Conservation (phyloP, 64 coral and sea anemone genomes). For the Porites australiensis region DNA sequence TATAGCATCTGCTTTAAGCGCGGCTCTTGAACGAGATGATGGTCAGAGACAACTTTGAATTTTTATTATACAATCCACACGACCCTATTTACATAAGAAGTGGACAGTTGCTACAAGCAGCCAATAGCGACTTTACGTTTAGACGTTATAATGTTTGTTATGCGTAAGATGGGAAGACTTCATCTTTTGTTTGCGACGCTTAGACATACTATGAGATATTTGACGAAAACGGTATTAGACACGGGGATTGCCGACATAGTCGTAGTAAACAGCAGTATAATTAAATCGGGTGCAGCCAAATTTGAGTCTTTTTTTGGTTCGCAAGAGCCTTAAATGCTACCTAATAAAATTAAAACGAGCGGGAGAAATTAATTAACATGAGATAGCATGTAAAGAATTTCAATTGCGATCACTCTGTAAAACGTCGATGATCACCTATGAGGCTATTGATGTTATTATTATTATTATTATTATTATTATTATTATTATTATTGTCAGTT, state of each 20-base stretch:
- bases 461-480: no score
- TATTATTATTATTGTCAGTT: no score
- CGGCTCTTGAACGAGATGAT: background rate
- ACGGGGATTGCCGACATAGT: background rate
- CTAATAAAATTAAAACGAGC: no score
- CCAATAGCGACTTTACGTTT: background rate
- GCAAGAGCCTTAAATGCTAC: no score
- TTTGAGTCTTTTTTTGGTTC: no score
- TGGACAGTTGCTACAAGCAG: conserved; percentile 22
- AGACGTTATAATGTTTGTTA: conserved; percentile 12
- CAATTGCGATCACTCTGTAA: no score
- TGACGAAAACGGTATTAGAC: background rate
- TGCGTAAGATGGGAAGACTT: conserved; percentile 12
- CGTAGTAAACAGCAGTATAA: no score
- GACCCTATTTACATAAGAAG: conserved; percentile 55
- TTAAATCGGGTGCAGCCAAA: no score
- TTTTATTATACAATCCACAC: conserved; percentile 4
- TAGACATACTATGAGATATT: background rate
- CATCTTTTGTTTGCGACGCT: background rate
- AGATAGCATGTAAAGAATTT: no score
- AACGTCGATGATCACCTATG: no score
- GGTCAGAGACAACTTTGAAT: background rate
- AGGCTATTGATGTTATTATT: no score
- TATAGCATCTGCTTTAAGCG: conserved; percentile 10
- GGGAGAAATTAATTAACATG: no score